Conservation (phyloP, 1,140 invertebrate genomes). For the Marisa cornuarietis region DNA sequence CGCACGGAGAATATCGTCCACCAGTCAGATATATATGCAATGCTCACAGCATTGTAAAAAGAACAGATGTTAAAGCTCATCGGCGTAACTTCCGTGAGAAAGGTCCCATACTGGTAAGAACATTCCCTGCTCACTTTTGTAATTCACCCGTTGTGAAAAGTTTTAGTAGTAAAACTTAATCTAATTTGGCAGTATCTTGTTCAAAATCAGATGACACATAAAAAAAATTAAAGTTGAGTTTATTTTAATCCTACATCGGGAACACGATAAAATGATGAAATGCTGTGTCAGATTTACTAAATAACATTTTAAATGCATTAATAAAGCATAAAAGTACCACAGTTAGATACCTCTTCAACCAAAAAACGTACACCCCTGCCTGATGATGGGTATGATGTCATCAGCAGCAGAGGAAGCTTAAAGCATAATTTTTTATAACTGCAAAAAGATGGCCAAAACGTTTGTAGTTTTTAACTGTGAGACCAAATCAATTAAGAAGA, state of each 20-base stretch:
- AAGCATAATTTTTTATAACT: no score
- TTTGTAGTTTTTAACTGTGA: no score
- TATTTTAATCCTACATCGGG: no score
- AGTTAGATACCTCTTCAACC: no score
- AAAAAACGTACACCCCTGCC: no score
- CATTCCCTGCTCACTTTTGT: slow-evolving; percentile 25
- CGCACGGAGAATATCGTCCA: slow-evolving; percentile 21
- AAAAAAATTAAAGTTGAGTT: background rate
- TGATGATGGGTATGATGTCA: no score
- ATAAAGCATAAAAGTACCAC: background rate
- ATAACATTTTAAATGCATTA: background rate
- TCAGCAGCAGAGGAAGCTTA: no score
- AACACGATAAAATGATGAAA: no score
- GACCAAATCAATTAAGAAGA: no score
- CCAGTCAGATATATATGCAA: slow-evolving; percentile 47
- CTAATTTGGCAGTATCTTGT: background rate
- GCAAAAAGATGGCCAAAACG: no score
- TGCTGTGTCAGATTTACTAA: background rate
- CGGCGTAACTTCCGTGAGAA: background rate
- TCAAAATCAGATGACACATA: background rate
- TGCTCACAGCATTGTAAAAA: slow-evolving; percentile 37
- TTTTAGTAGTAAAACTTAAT: background rate
- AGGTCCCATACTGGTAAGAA: slow-evolving; percentile 17
- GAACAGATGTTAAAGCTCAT: background rate
- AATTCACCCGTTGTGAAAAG: slow-evolving; percentile 23